phyloP scores from a whole-genome alignment of 2,797 vertebrate genomes.

The Phyllotis vaccarum region DNA sequence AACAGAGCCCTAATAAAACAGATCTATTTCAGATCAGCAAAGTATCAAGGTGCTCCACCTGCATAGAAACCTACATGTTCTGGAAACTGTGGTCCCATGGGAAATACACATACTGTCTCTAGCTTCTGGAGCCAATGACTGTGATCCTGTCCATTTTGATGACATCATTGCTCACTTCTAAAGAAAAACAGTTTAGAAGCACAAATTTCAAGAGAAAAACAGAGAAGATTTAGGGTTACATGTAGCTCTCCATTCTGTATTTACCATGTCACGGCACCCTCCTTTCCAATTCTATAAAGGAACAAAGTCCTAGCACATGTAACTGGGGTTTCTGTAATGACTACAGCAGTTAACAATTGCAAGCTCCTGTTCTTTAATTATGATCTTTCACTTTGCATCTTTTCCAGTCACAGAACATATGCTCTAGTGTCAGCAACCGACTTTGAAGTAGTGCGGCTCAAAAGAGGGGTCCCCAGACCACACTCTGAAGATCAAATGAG shows the following conservation, averaged over 20 bases:
- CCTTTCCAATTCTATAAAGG: neutral
- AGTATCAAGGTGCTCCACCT: neutral
- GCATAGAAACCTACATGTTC: no score
- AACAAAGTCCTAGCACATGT: neutral
- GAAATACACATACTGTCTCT: neutral
- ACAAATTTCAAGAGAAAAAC: neutral
- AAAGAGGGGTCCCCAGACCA: neutral
- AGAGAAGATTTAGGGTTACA: neutral
- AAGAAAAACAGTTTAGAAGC: neutral
- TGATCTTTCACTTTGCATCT: constrained; percentile 12
- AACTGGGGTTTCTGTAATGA: neutral
- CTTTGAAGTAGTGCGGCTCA: neutral
- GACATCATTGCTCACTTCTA: neutral
- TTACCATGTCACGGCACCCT: neutral
- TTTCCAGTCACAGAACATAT: neutral
- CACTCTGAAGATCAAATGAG: neutral
- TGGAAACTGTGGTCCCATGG: neutral
- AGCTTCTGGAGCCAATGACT: no score
- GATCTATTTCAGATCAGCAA: neutral
- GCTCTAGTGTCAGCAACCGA: neutral
- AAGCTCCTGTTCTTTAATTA: neutral
- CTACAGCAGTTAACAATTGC: neutral
- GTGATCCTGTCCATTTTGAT: neutral
- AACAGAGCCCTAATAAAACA: neutral
- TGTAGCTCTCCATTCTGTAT: neutral